Conservation (phyloP, 2,113 vertebrate genomes). For the Eupsittula cactorum region DNA sequence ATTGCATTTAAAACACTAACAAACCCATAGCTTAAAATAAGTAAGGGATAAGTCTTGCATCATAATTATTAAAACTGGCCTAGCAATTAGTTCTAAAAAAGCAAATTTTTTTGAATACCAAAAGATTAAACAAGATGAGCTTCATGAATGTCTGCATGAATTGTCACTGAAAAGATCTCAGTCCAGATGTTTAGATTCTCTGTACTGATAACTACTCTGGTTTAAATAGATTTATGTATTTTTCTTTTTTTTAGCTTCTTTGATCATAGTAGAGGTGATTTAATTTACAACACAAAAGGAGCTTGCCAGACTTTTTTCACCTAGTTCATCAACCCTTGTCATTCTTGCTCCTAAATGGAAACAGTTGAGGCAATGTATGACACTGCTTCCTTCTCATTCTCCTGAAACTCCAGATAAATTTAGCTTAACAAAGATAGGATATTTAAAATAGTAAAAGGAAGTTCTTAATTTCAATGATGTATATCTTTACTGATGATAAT, state of each 20-base stretch:
- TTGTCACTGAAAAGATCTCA: not conserved
- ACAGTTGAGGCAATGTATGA: not conserved
- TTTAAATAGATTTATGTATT: not conserved
- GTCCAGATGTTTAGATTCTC: not conserved
- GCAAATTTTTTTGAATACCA: not conserved
- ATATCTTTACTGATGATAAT: not conserved
- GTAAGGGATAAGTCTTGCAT: not conserved
- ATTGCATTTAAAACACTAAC: not conserved
- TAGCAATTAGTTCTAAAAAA: not conserved
- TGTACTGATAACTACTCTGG: not conserved
- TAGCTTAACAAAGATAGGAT: not conserved
- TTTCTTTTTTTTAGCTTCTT: not conserved
- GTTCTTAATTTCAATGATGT: not conserved
- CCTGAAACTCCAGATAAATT: conserved; percentile 10
- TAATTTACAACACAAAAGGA: not conserved
- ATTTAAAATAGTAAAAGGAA: conserved; percentile 6
- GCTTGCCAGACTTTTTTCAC: not conserved
- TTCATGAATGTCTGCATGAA: not conserved
- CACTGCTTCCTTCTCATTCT: not conserved
- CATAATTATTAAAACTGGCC: not conserved
- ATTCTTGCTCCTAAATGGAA: not conserved
- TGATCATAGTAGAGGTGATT: not conserved
- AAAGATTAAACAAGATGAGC: not conserved
- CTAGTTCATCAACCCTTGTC: not conserved
- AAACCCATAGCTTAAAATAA: not conserved